phyloP scores from a whole-genome alignment of 2,797 vertebrate species.

The Aotus griseimembra region DNA sequence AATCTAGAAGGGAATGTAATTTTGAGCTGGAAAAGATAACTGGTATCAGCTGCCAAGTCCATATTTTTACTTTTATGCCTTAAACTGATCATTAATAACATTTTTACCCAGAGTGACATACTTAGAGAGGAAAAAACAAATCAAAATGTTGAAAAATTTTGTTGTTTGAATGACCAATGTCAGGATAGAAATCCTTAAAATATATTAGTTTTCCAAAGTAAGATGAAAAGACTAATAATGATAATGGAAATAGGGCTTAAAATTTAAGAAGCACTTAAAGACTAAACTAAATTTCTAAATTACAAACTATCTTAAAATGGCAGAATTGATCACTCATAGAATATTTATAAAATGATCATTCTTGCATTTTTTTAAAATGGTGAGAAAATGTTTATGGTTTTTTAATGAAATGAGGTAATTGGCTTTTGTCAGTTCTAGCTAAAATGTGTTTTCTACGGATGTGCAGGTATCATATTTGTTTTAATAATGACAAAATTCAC shows the following conservation, averaged over 20 bases:
- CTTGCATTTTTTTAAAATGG: not conserved
- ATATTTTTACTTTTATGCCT: not conserved
- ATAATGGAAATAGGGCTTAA: not conserved
- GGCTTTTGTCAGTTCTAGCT: not conserved
- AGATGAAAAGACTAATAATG: not conserved
- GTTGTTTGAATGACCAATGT: not conserved
- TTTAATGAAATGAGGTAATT: not conserved
- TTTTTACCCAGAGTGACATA: not conserved
- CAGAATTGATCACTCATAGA: not conserved
- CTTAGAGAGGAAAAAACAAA: not conserved
- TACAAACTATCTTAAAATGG: slow-evolving; percentile 6
- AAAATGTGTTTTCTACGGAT: not conserved
- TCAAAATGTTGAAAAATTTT: not conserved
- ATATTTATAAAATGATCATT: not conserved
- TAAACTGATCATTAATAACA: not conserved
- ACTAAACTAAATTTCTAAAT: not conserved
- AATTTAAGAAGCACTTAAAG: not conserved
- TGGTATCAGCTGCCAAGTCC: not conserved
- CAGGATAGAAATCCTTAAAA: not conserved
- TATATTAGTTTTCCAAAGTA: not conserved
- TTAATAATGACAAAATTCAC: slow-evolving; percentile 15
- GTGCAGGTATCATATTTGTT: not conserved
- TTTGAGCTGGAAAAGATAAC: slow-evolving; percentile 9
- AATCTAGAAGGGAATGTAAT: not conserved
- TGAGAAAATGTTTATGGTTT: not conserved